A percentile compares a stretch with the other conserved stretches of the same genome.
Conservation (phyloP, 2,888 invertebrate genomes). For the Torymus aiolomorphi region DNA sequence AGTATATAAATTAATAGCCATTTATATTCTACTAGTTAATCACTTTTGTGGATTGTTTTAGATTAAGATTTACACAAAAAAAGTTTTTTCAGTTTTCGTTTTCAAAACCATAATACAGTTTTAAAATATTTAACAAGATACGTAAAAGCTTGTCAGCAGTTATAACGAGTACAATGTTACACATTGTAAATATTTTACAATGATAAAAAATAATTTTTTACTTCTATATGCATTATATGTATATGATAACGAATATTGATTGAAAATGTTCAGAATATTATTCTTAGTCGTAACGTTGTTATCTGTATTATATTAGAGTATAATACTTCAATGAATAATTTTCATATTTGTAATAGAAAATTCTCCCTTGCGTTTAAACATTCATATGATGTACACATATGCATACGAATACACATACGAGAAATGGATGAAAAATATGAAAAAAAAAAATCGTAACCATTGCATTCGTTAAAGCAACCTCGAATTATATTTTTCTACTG, state of each 20-base stretch:
- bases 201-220: conserved; percentile 7
- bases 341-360: conserved; percentile 45
- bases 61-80: no score
- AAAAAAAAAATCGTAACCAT: conserved; percentile 62
- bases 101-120: no score
- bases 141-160: not conserved
- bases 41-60: no score
- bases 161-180: conserved; percentile 1
- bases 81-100: not conserved
- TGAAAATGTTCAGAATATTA: not conserved
- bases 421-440: not conserved
- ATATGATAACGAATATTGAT: not conserved
- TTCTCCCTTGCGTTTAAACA: conserved; percentile 43
- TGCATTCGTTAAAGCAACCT: conserved; percentile 69
- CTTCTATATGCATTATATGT: not conserved
- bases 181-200: conserved; percentile 4
- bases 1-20: no score
- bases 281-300: conserved; percentile 14
- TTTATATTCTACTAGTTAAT: no score
- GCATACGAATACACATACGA: conserved; percentile 33
- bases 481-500: conserved; percentile 74
- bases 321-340: conserved; percentile 3
- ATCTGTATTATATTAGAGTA: not conserved
- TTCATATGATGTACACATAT: conserved; percentile 43
- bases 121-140: no score